Percentiles rank a stretch among this genome's conserved stretches.
These are phyloP conservation scores for Macropus fuliginosus DNA, from an alignment of 2,797 vertebrate species.

Conservation along the genomic window DNA sequence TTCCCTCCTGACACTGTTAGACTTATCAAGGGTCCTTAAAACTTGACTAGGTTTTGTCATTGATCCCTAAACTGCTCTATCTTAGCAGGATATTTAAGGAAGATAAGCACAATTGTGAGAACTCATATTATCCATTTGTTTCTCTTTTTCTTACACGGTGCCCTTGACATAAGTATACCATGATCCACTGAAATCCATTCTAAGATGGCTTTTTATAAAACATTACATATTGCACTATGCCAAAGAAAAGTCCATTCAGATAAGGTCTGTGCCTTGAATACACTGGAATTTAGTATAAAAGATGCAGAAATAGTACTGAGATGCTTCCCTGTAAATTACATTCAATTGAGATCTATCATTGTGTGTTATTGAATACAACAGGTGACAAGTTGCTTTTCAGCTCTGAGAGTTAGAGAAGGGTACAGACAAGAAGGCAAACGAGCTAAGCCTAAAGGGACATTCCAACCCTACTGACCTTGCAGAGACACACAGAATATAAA, in stretches of 20 bases:
- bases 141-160: conserved; percentile 23
- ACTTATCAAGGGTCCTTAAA: neutral
- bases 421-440: conserved; percentile 8
- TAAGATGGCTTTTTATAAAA: conserved; percentile 48
- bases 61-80: neutral
- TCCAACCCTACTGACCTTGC: conserved; percentile 57
- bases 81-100: neutral
- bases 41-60: neutral
- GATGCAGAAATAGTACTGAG: neutral
- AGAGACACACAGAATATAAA: neutral
- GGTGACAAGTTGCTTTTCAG: conserved; percentile 33
- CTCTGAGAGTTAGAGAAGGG: neutral
- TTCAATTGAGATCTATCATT: conserved; percentile 25
- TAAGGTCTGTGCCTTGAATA: neutral
- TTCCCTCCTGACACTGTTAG: neutral
- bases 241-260: conserved; percentile 31
- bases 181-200: conserved; percentile 43
- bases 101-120: neutral
- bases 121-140: neutral
- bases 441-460: neutral
- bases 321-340: conserved; percentile 27
- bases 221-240: conserved; percentile 29
- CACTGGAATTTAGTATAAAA: conserved; percentile 29
- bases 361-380: conserved; percentile 13
- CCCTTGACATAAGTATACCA: conserved; percentile 14